phyloP scores from a whole-genome alignment of 2,113 vertebrate species.

The Grammomys dolichurus region DNA sequence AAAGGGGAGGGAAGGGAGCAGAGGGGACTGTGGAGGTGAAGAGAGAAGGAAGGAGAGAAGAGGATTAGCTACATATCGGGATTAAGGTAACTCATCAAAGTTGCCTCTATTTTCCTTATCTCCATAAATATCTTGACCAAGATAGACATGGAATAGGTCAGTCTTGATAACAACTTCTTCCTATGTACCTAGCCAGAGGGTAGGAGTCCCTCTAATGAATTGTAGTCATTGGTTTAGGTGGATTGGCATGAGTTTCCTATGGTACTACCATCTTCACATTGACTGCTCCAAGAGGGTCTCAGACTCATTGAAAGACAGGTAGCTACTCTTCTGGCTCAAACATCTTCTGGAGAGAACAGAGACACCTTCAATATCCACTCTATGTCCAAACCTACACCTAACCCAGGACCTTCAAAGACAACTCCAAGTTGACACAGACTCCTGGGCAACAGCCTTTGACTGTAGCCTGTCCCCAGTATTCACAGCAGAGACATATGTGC shows the following conservation, averaged over 20 bases:
- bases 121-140: not conserved
- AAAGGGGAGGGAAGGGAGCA: no score
- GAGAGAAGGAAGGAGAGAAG: not conserved
- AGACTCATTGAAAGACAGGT: not conserved
- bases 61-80: no score
- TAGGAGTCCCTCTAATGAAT: not conserved
- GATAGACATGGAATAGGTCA: not conserved
- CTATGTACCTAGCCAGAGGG: not conserved
- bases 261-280: not conserved
- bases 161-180: not conserved
- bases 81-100: not conserved
- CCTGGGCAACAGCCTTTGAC: not conserved
- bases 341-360: not conserved
- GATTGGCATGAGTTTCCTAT: accelerated
- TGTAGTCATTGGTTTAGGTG: accelerated
- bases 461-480: accelerated
- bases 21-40: no score
- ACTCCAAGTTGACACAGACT: no score
- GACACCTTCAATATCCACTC: not conserved
- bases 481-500: not conserved
- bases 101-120: not conserved
- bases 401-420: not conserved
- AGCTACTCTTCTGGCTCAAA: not conserved
- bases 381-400: not conserved
- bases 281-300: not conserved